phyloP scores from a whole-genome alignment of 2,113 vertebrate species.

The Leucopsar rothschildi region DNA sequence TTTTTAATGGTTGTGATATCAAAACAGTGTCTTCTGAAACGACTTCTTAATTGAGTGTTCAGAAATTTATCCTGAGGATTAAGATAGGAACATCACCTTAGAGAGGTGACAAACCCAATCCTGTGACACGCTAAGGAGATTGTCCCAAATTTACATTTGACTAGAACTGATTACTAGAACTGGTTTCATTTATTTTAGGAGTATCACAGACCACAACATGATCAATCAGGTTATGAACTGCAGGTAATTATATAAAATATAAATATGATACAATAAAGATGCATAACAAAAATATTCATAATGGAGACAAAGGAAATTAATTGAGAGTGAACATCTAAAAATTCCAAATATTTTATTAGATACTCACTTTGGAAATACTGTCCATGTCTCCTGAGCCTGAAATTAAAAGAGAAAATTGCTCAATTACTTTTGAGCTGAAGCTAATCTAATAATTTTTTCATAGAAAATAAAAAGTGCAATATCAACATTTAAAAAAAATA shows the following conservation, averaged over 20 bases:
- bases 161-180: background rate
- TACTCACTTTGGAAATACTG: constrained; percentile 95
- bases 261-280: background rate
- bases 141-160: background rate
- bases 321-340: background rate
- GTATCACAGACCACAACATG: background rate
- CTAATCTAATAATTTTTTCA: background rate
- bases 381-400: constrained; percentile 97
- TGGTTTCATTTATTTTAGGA: background rate
- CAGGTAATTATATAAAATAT: background rate
- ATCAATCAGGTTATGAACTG: background rate
- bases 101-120: constrained; percentile 1
- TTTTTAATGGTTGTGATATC: background rate
- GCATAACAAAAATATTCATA: background rate
- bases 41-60: background rate
- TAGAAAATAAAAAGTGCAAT: background rate
- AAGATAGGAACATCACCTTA: background rate
- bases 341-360: background rate
- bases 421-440: constrained; percentile 22
- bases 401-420: constrained; percentile 41
- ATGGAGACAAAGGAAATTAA: background rate
- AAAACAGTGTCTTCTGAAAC: constrained; percentile 12
- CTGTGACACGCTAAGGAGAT: background rate
- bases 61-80: background rate
- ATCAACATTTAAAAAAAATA: background rate